Conservation (phyloP, 2,113 vertebrate genomes). For the Motacilla alba region DNA sequence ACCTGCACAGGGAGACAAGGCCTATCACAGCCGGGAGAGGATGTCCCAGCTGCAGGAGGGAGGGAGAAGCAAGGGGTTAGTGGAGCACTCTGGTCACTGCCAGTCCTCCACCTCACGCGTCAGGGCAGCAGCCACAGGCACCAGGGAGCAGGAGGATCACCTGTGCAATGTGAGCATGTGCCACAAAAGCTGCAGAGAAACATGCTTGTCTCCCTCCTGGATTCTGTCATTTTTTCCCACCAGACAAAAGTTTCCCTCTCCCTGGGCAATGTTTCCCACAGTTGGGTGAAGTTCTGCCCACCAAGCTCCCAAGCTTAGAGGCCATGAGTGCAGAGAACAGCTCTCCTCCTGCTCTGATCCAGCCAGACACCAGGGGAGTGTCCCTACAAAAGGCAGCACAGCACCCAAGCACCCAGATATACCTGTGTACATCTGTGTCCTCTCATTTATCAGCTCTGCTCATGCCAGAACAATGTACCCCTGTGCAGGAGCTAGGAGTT, state of each 20-base stretch:
- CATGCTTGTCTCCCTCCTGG: not conserved
- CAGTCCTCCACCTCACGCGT: not conserved
- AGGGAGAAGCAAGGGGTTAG: not conserved
- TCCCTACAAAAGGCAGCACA: not conserved
- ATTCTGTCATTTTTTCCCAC: not conserved
- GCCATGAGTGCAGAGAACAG: not conserved
- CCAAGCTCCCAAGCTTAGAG: not conserved
- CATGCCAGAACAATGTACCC: not conserved
- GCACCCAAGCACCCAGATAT: not conserved
- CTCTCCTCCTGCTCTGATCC: not conserved
- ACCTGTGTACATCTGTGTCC: no score
- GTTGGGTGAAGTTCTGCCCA: not conserved
- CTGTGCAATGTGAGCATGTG: not conserved
- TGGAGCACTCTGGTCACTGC: not conserved
- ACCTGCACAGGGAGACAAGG: constrained; percentile 13
- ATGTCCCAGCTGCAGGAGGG: not conserved
- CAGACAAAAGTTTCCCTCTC: not conserved
- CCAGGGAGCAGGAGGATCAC: not conserved
- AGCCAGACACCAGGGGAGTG: not conserved
- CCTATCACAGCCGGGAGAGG: not conserved
- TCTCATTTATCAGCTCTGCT: not conserved
- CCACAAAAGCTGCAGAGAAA: not conserved
- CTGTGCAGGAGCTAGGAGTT: not conserved
- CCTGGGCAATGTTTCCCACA: not conserved
- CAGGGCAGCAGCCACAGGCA: not conserved